Base-by-base conservation (phyloP, 2,888 invertebrate species). In the Polymixis flavicincta region DNA sequence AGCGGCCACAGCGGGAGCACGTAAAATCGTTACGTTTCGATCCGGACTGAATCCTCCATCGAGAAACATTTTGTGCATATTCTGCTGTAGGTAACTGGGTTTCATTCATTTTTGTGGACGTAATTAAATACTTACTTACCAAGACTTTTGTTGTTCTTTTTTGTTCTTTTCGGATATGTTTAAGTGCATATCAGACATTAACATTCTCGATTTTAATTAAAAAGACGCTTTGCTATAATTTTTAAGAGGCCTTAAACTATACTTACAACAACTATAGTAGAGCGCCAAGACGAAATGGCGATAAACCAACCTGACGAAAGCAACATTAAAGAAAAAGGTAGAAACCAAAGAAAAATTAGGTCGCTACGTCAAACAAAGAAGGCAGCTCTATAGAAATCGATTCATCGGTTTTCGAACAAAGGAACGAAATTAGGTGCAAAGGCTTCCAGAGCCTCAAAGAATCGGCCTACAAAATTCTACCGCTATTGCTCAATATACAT, bases 21-120 rank as follows among this genome's bases (percentile, higher is more conserved):
- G 88, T 86, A 88, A 90, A 90, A 88, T 89, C 86, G 88, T 90
- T 91, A 88, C 89, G 82, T 86, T 89, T 88, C 90, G 86, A 91
- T 91, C 88, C 87, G 82, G 68, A 65, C 73, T 60, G 79, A 88
- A 87, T 82, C 81, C 82, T 80, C 72, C 78, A 74, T 86, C 80
- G 80, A 81, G 88, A 90, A 91, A 90, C 84, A 88, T 88, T n/a
- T 88, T 84, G 84, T 80, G 80, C 76, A 80, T 85, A 80, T 82
- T 86, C 85, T 76, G 82, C 48, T 78, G 85, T 84, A n/a, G n/a
- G n/a, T n/a, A 82, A 78, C 80, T 80, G 82, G 76, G 71, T 85
- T 84, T 80, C 45, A 78, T 82, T 70, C 78, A 80, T 85, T 80
- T 76, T 87, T 84, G 81, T 78, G 59, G 32, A 60, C 50, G 55